Conservation (phyloP, 2,113 vertebrate genomes). For the Nansenia antarctica region DNA sequence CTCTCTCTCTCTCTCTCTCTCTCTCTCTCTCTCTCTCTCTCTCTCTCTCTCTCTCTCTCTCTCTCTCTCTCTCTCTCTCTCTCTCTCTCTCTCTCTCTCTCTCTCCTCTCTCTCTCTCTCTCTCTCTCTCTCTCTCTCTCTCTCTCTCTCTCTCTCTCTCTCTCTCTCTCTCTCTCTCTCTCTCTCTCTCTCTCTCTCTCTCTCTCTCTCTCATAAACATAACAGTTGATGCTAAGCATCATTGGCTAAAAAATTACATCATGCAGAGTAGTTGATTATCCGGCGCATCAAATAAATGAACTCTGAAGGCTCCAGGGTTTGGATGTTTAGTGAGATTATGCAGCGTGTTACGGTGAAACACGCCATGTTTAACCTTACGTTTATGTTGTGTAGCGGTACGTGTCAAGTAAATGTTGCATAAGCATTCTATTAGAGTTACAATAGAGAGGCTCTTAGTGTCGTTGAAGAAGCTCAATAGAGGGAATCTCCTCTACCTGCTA, state of each 20-base stretch:
- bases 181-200: not conserved
- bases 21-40: not conserved
- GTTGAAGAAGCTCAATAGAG: not conserved
- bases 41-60: not conserved
- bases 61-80: too few relatives aligned
- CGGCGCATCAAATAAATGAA: not conserved
- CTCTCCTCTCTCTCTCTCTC: too few relatives aligned
- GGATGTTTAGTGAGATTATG: not conserved
- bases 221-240: not conserved
- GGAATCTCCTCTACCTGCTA: slow-evolving; percentile 29
- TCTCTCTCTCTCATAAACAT: not conserved
- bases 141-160: too few relatives aligned
- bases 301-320: not conserved
- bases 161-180: slow-evolving; percentile 25
- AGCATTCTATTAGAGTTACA: not conserved
- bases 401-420: not conserved
- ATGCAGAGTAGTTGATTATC: not conserved
- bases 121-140: too few relatives aligned
- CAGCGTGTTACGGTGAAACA: not conserved
- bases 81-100: too few relatives aligned
- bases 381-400: not conserved
- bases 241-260: not conserved
- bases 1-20: not conserved
- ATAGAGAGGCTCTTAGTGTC: not conserved
- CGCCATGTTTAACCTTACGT: too few relatives aligned